These are phyloP conservation scores for Streptopelia turtur DNA, from an alignment of 2,797 vertebrate genomes.

Conservation along the genomic window DNA sequence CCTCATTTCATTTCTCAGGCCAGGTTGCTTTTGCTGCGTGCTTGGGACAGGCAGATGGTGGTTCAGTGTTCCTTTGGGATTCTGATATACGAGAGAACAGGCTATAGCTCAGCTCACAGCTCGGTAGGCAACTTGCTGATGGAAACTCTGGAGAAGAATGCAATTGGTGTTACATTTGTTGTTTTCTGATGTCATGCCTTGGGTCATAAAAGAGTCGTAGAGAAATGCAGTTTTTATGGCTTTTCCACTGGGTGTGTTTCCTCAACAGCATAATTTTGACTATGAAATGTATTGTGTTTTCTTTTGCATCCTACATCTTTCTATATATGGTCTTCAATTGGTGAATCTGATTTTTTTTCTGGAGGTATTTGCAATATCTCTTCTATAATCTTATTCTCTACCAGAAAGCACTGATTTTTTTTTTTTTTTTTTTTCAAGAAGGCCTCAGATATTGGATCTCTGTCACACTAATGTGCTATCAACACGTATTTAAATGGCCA, in stretches of 20 bases:
- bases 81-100: background rate
- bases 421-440: background rate
- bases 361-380: background rate
- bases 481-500: background rate
- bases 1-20: background rate
- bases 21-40: background rate
- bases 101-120: background rate
- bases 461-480: background rate
- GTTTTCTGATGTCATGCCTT: background rate
- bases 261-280: background rate
- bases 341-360: background rate
- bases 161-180: background rate
- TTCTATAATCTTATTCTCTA: background rate
- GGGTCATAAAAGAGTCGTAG: background rate
- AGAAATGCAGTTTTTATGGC: background rate
- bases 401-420: background rate
- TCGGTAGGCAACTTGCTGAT: background rate
- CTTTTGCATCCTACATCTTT: background rate
- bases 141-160: background rate
- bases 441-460: background rate
- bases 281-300: background rate
- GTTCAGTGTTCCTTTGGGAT: background rate
- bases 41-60: background rate
- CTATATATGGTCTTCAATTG: background rate
- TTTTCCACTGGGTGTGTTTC: background rate